Evolutionary conservation across 2,888 invertebrate species (phyloP).

Genomic region (Glyphotaelius pellucidus): DNA sequence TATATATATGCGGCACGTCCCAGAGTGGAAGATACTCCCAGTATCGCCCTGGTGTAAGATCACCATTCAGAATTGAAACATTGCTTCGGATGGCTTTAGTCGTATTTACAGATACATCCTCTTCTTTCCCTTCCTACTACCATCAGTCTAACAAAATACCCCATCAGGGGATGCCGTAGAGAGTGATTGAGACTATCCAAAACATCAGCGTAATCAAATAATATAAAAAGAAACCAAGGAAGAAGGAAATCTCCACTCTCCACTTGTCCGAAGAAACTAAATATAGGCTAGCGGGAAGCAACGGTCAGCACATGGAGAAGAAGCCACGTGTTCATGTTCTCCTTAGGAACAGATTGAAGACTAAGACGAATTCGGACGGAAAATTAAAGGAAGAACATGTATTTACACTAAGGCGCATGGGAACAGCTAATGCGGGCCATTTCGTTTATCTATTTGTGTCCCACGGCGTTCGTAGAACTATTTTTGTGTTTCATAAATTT

Average conservation of each 20-base stretch:
- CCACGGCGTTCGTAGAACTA: neutral
- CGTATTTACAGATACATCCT: no score
- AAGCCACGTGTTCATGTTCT: neutral
- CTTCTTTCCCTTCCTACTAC: no score
- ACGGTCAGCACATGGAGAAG: neutral
- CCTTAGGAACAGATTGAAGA: neutral
- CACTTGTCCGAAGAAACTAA: neutral
- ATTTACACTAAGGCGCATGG: neutral
- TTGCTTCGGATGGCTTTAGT: no score
- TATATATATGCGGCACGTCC: no score
- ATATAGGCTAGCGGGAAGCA: neutral
- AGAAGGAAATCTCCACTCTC: neutral
- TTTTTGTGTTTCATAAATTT: neutral
- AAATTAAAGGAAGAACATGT: neutral
- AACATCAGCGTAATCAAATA: neutral
- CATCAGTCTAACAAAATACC: no score
- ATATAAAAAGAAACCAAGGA: neutral
- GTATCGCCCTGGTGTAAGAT: no score
- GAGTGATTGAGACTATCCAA: neutral
- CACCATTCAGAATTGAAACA: no score
- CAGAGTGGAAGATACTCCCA: no score
- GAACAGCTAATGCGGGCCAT: neutral
- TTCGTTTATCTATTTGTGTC: neutral
- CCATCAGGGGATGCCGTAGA: no score
- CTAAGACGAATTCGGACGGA: neutral